Evolutionary conservation across 2,113 vertebrate species (phyloP).

Genomic region (Ictalurus punctatus): DNA sequence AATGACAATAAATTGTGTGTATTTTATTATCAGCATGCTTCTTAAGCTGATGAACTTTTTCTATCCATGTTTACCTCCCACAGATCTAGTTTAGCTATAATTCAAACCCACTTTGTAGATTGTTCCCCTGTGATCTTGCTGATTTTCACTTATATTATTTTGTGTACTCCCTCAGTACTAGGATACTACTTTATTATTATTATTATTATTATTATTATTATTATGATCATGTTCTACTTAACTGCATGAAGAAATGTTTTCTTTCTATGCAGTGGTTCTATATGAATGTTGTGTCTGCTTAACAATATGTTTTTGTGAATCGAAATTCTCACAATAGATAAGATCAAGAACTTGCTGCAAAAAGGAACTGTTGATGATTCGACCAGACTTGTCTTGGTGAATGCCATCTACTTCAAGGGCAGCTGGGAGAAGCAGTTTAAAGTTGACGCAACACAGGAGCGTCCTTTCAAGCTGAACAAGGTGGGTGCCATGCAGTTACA

Average conservation of each 20-base stretch:
- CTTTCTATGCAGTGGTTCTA: not conserved
- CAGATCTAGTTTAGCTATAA: not conserved
- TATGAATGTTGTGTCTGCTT: not conserved
- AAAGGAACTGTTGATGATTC: constrained; percentile 64
- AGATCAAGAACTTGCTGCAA: constrained; percentile 81
- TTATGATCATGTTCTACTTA: not conserved
- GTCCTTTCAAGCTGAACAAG: constrained; percentile 72
- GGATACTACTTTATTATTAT: not conserved
- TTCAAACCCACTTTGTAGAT: not conserved
- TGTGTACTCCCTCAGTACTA: not conserved
- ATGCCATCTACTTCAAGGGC: constrained; percentile 94
- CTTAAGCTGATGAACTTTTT: not conserved
- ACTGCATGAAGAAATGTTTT: not conserved
- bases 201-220: no score
- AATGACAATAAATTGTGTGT: no score
- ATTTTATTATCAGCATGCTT: no score
- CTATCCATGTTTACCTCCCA: not conserved
- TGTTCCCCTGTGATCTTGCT: not conserved
- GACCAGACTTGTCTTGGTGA: constrained; percentile 85
- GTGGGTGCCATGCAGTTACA: constrained; percentile 44
- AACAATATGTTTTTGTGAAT: not conserved
- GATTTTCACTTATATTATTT: not conserved
- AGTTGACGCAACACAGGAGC: constrained; percentile 63
- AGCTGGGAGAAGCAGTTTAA: constrained; percentile 82
- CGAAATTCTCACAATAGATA: constrained; percentile 70